Base-by-base conservation (phyloP, 1,140 invertebrate species). In the Bicyclus anynana region DNA sequence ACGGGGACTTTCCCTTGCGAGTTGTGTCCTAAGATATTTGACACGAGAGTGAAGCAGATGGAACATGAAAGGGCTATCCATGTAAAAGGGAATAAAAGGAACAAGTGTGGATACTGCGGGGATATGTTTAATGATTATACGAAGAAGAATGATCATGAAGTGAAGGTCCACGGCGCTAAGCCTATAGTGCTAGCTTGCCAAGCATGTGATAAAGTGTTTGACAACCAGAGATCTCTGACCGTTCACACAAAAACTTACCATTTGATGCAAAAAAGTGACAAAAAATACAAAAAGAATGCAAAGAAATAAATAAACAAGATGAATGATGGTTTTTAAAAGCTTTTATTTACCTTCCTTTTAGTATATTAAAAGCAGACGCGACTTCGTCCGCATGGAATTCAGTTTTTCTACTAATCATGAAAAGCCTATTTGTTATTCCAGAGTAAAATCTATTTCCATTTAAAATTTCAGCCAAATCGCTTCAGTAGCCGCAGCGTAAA, bases 61-160 rank as follows among this genome's bases (percentile, higher is more conserved):
- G 73, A 74, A 0, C 84, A 87, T 27, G 80, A 79, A 49, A 62
- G 75, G 20, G 72, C 72, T 0, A 72, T 80, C 0, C 82, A 87
- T 50, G 52, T 77, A 0, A 46, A 49, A 9, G 27, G 57, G 20
- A 70, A 76, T 14, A 77, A 69, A 18, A 58, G 78, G 7, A 83
- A 68, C 13, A 80, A 76, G 54, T 87, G 84, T 16, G 73, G 69
- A 0, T 83, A 78, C 27, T 87, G 84, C 44, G 79, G 69, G 0
- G 76, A 85, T 27, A 78, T 62, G 10, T 87, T 84, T 29, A 59
- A 59, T 0, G 74, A 80, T 63, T 85, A 87, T 27, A 71, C 71
- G 0, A 75, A 76, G 59, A 84, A 84, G 42, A 72, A 81, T 14
- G 66, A 68, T 1, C 82, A 87, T 14, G 74, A 78, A 46, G 72